Percentiles rank a stretch among this genome's conserved stretches.
These are phyloP conservation scores for Ceratina australensis DNA, from an alignment of 1,140 invertebrate species.

Conservation along the genomic window DNA sequence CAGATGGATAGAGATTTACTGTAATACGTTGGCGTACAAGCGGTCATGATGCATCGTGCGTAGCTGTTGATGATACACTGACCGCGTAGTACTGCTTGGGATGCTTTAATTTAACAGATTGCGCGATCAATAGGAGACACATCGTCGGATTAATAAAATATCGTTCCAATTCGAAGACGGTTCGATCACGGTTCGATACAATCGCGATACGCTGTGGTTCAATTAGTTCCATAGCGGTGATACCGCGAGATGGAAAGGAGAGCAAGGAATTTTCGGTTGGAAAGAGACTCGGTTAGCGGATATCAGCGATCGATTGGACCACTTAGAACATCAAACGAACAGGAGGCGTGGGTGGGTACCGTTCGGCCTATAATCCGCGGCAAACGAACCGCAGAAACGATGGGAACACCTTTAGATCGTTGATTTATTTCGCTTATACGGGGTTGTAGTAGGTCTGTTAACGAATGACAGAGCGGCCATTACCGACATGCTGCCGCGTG, in stretches of 20 bases:
- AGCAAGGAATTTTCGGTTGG: too few species aligned
- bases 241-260: neutral
- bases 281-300: neutral
- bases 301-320: neutral
- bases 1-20: neutral
- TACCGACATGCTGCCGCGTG: constrained; percentile 48
- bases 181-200: too few species aligned
- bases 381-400: constrained; percentile 45
- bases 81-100: constrained; percentile 2
- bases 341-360: too few species aligned
- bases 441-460: constrained; percentile 29
- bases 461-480: constrained; percentile 46
- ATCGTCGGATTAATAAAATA: neutral
- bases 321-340: constrained; percentile 6
- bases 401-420: constrained; percentile 49
- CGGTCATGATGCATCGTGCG: constrained; percentile 27
- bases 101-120: constrained; percentile 28
- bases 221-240: too few species aligned
- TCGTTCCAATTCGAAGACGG: neutral
- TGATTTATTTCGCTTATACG: constrained; percentile 48
- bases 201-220: too few species aligned
- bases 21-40: constrained; percentile 16
- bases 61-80: constrained; percentile 36
- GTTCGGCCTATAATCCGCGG: neutral
- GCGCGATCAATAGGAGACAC: constrained; percentile 10